A percentile compares a stretch with the other conserved stretches of the same genome.
Conservation (phyloP, 2,888 invertebrate genomes). For the Caenorhabditis zanzibari region DNA sequence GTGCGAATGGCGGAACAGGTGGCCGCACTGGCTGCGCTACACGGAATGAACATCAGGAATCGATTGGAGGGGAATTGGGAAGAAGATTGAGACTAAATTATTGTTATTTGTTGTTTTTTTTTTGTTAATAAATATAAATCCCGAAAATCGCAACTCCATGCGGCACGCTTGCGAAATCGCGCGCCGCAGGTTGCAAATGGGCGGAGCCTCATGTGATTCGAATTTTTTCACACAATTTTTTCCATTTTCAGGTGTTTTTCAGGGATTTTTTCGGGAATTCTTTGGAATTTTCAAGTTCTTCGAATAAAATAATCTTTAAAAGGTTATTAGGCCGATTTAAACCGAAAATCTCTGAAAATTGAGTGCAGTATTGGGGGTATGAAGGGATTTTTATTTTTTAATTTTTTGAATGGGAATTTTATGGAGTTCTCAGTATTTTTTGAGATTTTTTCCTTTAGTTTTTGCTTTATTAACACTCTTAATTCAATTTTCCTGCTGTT, state of each 20-base stretch:
- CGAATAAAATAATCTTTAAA: neutral
- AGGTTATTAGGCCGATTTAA: too few species aligned
- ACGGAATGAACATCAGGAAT: constrained; percentile 73
- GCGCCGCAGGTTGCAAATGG: constrained; percentile 41
- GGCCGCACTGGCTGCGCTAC: constrained; percentile 76
- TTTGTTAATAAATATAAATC: neutral
- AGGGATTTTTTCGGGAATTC: neutral
- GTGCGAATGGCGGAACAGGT: constrained; percentile 82
- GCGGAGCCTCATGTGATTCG: constrained; percentile 16
- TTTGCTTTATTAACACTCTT: too few species aligned
- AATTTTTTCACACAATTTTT: constrained; percentile 9
- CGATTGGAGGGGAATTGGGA: constrained; percentile 76
- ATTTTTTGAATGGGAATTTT: too few species aligned
- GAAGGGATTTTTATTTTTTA: too few species aligned
- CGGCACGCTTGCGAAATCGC: constrained; percentile 10
- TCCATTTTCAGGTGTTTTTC: neutral
- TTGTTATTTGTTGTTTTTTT: constrained; percentile 19
- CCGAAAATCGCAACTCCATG: neutral
- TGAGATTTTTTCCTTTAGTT: too few species aligned
- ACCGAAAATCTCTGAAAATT: too few species aligned
- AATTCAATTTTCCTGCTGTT: too few species aligned
- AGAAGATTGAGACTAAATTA: constrained; percentile 52
- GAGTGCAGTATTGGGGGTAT: too few species aligned
- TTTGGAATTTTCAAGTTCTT: neutral
- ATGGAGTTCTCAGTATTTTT: too few species aligned